A percentile compares a stretch with the other conserved stretches of the same genome.
Conservation (phyloP, 2,797 vertebrate genomes). For the Rhabdophis nuchalis region DNA sequence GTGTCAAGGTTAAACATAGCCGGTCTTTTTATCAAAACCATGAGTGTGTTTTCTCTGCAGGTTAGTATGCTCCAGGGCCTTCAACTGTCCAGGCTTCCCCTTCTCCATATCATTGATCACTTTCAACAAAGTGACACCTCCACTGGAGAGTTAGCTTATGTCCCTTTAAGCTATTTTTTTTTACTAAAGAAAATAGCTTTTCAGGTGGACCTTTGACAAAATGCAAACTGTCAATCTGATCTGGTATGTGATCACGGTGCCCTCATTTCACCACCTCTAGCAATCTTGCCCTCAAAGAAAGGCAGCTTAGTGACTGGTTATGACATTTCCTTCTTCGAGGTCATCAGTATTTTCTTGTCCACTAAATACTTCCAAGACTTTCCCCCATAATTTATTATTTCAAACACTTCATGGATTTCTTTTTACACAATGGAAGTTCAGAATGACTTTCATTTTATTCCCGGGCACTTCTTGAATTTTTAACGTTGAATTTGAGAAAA, state of each 20-base stretch:
- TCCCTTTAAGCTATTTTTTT: conserved; percentile 54
- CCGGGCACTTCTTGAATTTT: conserved; percentile 33
- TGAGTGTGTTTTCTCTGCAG: conserved; percentile 56
- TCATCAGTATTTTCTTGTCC: conserved; percentile 50
- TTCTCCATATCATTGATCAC: conserved; percentile 52
- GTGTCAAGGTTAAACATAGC: conserved; percentile 37
- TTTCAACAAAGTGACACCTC: conserved; percentile 55
- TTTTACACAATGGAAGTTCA: conserved; percentile 51
- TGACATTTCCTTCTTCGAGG: conserved; percentile 51
- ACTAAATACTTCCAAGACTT: conserved; percentile 60
- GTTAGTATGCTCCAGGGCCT: conserved; percentile 50
- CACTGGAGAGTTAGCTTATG: conserved; percentile 46
- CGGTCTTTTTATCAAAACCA: conserved; percentile 39
- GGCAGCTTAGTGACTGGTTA: conserved; percentile 44
- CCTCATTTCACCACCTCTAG: conserved; percentile 46
- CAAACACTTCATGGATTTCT: conserved; percentile 50
- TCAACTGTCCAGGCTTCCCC: conserved; percentile 25
- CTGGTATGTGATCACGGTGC: conserved; percentile 47
- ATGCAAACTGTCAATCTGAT: conserved; percentile 49
- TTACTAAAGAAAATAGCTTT: conserved; percentile 48
- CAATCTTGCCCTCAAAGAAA: conserved; percentile 56
- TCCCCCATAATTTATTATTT: conserved; percentile 52
- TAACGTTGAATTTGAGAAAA: conserved; percentile 44
- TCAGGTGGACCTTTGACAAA: conserved; percentile 51
- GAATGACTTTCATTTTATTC: conserved; percentile 14